Base-by-base conservation (phyloP, 1,140 invertebrate species). In the Rhynchophorus ferrugineus region DNA sequence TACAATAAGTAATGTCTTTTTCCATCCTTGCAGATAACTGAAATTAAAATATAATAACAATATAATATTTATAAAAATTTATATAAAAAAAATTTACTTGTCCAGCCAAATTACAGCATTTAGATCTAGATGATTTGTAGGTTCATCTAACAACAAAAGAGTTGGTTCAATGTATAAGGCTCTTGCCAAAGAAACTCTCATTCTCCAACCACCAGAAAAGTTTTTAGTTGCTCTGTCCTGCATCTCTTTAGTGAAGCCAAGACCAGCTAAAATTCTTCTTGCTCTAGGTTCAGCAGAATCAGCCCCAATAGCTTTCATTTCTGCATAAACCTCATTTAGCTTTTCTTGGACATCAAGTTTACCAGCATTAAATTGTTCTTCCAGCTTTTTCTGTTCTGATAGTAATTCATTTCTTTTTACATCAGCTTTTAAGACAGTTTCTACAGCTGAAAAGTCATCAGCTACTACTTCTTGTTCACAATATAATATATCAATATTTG, bases 81-180 rank as follows among this genome's bases (percentile, higher is more conserved):
- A 24, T 34, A 29, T 29, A 29, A 29, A 29, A 29, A 29, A 29
- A 11, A 29, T 80, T 78, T 74, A 89, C 83, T 98, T 97, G 66
- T 99, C 95, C 8, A 99, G 75, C 96, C 96, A 99, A 77, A 98
- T 98, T 42, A 98, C 95, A 58, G 95, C 95, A 70, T 98, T 97
- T 14, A 98, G 75, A 81, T 98, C 95, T 60, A 91, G 81, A 69
- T 91, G 89, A 75, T 91, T 91, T 1, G 88, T 91, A 58, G 96
- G 96, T 81, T 99, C 96, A 73, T 99, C 96, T 21, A 99, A 81
- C 64, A 99, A 74, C 13, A 99, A 72, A 1, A 99, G 71, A 9
- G 94, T 97, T 3, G 96, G 95, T 74, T 98, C 94, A 51, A 97
- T 72, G 64, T 90, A 92, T 1, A 92, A 71, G 9, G 89, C 89